Conservation (phyloP, 2,888 invertebrate species). For the Protophormia terraenovae region DNA sequence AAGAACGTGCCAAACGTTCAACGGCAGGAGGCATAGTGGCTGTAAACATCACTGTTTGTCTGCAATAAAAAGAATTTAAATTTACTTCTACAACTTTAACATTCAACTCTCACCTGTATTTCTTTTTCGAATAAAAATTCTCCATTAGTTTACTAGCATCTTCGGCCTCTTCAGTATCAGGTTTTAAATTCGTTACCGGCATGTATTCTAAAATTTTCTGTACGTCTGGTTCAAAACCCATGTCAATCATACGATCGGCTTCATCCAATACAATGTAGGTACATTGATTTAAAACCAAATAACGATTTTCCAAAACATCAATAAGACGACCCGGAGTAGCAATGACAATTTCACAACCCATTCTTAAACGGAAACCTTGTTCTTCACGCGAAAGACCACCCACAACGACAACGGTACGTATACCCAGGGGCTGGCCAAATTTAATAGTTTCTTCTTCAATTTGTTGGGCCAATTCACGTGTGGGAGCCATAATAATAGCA, state of each 20-base stretch:
- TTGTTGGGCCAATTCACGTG: conserved; percentile 99
- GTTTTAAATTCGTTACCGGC: conserved; percentile 99
- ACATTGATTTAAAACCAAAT: conserved; percentile 97
- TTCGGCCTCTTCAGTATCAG: conserved; percentile 99
- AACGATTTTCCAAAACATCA: conserved; percentile 98
- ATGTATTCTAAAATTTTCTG: conserved; percentile 98
- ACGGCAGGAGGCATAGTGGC: conserved; percentile 99
- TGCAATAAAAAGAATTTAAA: conserved; percentile 21
- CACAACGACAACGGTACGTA: conserved; percentile 98
- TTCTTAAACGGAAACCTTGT: conserved; percentile 96
- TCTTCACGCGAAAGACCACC: conserved; percentile 98
- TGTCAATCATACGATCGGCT: conserved; percentile 99
- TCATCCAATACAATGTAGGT: conserved; percentile 98
- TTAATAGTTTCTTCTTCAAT: conserved; percentile 99
- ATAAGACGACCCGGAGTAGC: conserved; percentile 99
- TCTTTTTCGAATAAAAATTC: conserved; percentile 97
- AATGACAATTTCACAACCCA: conserved; percentile 99
- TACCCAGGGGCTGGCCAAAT: conserved; percentile 96
- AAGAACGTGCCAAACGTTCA: conserved; percentile 96
- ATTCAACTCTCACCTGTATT: conserved; percentile 85
- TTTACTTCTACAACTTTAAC: conserved; percentile 96
- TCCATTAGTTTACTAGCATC: conserved; percentile 94
- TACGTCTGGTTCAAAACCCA: conserved; percentile 99
- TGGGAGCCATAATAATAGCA: conserved; percentile 99
- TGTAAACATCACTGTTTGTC: conserved; percentile 99